Base-by-base conservation (phyloP, 30 jellyfish, hydroid and myxozoan genomes). In the Turritopsis rubra region DNA sequence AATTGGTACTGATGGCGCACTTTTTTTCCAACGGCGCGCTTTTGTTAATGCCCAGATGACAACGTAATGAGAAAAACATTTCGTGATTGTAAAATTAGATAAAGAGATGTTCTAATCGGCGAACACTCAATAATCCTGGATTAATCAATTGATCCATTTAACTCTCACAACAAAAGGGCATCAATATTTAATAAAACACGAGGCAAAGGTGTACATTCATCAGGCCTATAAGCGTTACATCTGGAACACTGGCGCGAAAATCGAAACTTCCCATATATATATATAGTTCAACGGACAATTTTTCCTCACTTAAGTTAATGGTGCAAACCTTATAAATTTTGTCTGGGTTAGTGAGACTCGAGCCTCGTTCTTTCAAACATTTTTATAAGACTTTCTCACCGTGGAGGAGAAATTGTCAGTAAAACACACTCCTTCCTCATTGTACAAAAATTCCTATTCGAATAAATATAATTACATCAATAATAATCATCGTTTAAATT, bases 141-240 rank as follows among this genome's bases (percentile, higher is more conserved):
- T 41, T 41, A 41, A 41, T 41, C 60, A 41, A 41, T 41, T 41
- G 60, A 41, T 41, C 60, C 60, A 41, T 41, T 41, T 41, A 41
- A 41, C 60, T 41, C 13, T n/a, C 19, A 68, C 77, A 68, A 68
- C 77, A 68, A 68, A 68, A 27, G 31, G 7, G 19, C 77, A 68
- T 68, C 31, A 68, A 68, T 68, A 68, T 68, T 68, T 68, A 68
- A 68, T 68, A 9, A 68, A 23, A 68, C 77, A 68, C 77, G 77
- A 68, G 77, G 77, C 30, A 22, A 27, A 68, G 77, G 30, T 27
- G 31, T 68, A n/a, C 77, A 68, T 27, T 41, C 60, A 41, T 41
- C 13, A 41, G 60, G 13, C 9, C n/a, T n/a, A n/a, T 41, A 3
- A 41, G 60, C 60, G 60, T 13, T 41, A 41, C 60, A 41, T 41